These are phyloP conservation scores for Calypte anna DNA, from an alignment of 2,113 vertebrate species.

Conservation along the genomic window DNA sequence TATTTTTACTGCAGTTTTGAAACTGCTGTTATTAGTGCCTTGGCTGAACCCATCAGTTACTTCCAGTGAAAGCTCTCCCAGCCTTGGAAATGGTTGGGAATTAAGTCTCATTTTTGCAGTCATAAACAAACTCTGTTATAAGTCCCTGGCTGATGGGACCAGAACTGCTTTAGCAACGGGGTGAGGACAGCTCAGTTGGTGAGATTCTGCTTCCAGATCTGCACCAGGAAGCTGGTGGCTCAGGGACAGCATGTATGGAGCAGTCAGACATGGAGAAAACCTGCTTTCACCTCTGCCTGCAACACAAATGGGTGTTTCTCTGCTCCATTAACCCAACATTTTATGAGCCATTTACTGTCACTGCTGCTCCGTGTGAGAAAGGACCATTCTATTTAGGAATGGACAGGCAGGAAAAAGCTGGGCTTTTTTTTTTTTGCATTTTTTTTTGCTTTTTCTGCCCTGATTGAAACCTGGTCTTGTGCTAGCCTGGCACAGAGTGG, in stretches of 20 bases:
- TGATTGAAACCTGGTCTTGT: accelerated
- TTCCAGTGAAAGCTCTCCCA: conserved; percentile 26
- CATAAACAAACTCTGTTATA: background rate
- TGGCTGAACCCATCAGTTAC: background rate
- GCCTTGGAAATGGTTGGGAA: background rate
- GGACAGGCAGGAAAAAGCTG: background rate
- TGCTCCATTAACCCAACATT: conserved; percentile 49
- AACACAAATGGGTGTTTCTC: conserved; percentile 34
- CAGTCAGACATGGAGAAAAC: background rate
- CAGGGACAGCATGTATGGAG: background rate
- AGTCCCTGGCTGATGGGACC: background rate
- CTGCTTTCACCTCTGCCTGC: conserved; percentile 22
- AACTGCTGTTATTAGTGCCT: background rate
- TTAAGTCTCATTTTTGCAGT: background rate
- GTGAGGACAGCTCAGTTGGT: background rate
- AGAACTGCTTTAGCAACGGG: background rate
- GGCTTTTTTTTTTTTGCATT: background rate
- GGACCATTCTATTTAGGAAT: background rate
- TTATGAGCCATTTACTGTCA: conserved; percentile 41
- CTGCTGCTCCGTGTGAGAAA: conserved; percentile 1
- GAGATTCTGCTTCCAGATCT: background rate
- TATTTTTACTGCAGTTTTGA: conserved; percentile 1
- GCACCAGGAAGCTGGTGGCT: background rate
- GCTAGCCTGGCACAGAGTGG: background rate
- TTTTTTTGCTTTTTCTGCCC: background rate